These are phyloP conservation scores for Phalloptychus januarius DNA, from an alignment of 2,797 vertebrate species.

Conservation along the genomic window DNA sequence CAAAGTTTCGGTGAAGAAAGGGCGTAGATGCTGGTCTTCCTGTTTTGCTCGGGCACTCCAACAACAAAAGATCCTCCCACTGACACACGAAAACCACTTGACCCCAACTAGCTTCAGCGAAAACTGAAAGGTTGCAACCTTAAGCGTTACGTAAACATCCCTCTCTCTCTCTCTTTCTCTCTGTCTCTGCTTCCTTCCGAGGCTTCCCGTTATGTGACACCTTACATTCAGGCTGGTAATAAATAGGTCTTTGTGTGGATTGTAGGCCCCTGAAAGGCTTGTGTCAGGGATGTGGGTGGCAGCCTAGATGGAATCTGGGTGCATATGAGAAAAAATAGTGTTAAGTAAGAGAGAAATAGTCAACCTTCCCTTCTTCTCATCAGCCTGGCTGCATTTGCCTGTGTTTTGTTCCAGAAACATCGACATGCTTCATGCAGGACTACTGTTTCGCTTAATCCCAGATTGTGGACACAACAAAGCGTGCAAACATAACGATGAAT, in stretches of 20 bases:
- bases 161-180: background rate
- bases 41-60: constrained; percentile 12
- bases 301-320: constrained; percentile 42
- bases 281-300: constrained; percentile 35
- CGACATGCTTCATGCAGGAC: constrained; percentile 33
- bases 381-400: background rate
- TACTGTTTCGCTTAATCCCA: constrained; percentile 50
- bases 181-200: constrained; percentile 9
- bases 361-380: constrained; percentile 52
- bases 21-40: constrained; percentile 28
- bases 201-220: constrained; percentile 54
- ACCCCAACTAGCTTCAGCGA: constrained; percentile 36
- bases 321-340: background rate
- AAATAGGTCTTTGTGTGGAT: constrained; percentile 57
- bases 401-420: constrained; percentile 7
- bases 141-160: constrained; percentile 42
- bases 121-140: constrained; percentile 49
- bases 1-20: constrained; percentile 11
- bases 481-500: constrained; percentile 57
- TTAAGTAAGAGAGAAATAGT: constrained; percentile 6
- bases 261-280: constrained; percentile 25
- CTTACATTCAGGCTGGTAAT: constrained; percentile 46
- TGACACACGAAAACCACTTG: constrained; percentile 34
- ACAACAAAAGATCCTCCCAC: constrained; percentile 17
- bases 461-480: constrained; percentile 58